Percentiles rank a stretch among this genome's conserved stretches.
Evolutionary conservation across 2,888 invertebrate genomes (phyloP).

Genomic region (Microctonus hyperodae): DNA sequence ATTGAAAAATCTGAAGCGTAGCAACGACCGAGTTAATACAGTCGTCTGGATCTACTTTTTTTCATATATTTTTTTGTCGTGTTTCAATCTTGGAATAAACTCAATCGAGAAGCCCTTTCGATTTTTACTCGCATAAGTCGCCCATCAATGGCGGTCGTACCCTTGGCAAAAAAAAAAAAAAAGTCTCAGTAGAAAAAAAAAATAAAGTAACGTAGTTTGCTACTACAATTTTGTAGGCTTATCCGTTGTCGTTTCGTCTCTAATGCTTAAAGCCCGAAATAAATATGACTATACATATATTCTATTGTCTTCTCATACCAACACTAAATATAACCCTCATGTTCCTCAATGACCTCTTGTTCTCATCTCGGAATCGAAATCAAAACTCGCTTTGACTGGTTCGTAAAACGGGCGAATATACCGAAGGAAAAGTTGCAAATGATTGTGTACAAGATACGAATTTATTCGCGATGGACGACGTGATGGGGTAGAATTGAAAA

Average conservation of each 20-base stretch:
- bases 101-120: neutral
- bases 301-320: slow-evolving; percentile 12
- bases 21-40: neutral
- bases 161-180: slow-evolving; percentile 3
- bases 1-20: neutral
- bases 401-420: slow-evolving; percentile 3
- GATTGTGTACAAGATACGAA: neutral
- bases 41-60: neutral
- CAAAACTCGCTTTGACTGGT: slow-evolving; percentile 29
- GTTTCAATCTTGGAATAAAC: neutral
- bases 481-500: slow-evolving; percentile 28
- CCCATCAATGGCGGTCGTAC: neutral
- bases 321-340: neutral
- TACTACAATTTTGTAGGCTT: slow-evolving; percentile 33
- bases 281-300: slow-evolving; percentile 43
- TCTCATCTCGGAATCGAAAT: slow-evolving; percentile 30
- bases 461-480: neutral
- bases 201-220: slow-evolving; percentile 30
- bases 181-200: neutral
- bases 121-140: neutral
- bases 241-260: slow-evolving; percentile 29
- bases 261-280: slow-evolving; percentile 39
- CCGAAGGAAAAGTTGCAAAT: slow-evolving; percentile 15
- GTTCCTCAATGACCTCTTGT: neutral
- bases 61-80: neutral